These are phyloP conservation scores for Bicyclus anynana DNA, from an alignment of 1,140 invertebrate genomes.

Conservation along the genomic window DNA sequence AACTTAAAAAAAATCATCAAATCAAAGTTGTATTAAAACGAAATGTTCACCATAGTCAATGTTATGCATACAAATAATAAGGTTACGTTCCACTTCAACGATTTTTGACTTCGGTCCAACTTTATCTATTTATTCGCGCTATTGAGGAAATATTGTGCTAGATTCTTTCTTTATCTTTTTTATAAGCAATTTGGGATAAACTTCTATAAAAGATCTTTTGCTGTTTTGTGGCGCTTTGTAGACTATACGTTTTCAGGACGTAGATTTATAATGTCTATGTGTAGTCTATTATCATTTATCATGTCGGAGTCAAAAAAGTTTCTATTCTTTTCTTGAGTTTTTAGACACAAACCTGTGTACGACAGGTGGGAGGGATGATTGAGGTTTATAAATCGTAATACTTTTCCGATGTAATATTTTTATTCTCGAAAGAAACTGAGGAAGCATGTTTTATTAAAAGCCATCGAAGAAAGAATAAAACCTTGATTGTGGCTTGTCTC, in stretches of 20 bases:
- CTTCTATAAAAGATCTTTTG: neutral
- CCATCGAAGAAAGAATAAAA: no score
- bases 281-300: neutral
- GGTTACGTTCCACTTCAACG: slow-evolving; percentile 2
- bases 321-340: no score
- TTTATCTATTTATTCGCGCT: neutral
- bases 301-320: no score
- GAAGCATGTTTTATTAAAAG: no score
- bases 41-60: neutral
- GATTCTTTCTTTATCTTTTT: neutral
- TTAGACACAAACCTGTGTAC: neutral
- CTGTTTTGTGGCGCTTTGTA: no score
- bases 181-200: neutral
- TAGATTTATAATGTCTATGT: neutral
- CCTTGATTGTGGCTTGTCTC: no score
- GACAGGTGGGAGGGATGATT: neutral
- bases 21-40: neutral
- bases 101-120: neutral
- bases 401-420: neutral
- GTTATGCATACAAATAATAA: neutral
- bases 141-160: neutral
- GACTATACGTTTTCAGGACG: no score
- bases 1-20: neutral
- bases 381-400: neutral
- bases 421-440: no score